phyloP scores from a whole-genome alignment of 2,113 vertebrate species.

The Lethenteron reissneri region DNA sequence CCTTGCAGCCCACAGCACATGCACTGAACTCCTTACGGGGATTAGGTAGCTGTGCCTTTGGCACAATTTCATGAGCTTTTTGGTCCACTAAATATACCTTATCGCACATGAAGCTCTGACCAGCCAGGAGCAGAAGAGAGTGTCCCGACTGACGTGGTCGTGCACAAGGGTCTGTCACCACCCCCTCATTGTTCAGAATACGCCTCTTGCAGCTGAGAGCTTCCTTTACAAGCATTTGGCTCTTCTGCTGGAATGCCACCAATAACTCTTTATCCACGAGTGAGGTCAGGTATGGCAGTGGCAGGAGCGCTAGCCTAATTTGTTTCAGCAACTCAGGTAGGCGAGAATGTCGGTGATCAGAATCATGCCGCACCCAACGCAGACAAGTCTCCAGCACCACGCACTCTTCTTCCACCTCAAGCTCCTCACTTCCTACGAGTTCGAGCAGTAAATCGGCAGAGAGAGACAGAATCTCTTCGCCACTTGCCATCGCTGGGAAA shows the following conservation, averaged over 20 bases:
- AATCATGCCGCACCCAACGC: constrained; percentile 34
- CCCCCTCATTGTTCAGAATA: constrained; percentile 46
- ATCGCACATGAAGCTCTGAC: constrained; percentile 50
- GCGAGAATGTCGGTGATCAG: no score
- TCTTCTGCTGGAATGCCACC: constrained; percentile 36
- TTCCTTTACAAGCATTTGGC: constrained; percentile 39
- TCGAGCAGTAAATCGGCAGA: constrained; percentile 39
- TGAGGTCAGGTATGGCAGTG: constrained; percentile 34
- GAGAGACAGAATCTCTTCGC: constrained; percentile 39
- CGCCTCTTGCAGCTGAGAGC: constrained; percentile 42
- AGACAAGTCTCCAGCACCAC: constrained; percentile 44
- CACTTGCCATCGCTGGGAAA: constrained; percentile 31
- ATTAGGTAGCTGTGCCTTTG: constrained; percentile 44
- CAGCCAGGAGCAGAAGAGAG: constrained; percentile 39
- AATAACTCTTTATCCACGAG: constrained; percentile 34
- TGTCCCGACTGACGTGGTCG: constrained; percentile 44
- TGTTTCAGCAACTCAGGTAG: no score
- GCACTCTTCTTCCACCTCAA: constrained; percentile 47
- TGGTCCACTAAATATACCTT: constrained; percentile 49
- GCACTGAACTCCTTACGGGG: constrained; percentile 50
- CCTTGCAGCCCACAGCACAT: constrained; percentile 47
- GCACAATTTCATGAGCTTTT: constrained; percentile 43
- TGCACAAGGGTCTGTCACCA: constrained; percentile 42
- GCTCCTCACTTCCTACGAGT: constrained; percentile 42
- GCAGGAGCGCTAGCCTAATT: constrained; percentile 36